These are phyloP conservation scores for Taenioides sp. DNA, from an alignment of 2,797 vertebrate genomes.

Conservation along the genomic window DNA sequence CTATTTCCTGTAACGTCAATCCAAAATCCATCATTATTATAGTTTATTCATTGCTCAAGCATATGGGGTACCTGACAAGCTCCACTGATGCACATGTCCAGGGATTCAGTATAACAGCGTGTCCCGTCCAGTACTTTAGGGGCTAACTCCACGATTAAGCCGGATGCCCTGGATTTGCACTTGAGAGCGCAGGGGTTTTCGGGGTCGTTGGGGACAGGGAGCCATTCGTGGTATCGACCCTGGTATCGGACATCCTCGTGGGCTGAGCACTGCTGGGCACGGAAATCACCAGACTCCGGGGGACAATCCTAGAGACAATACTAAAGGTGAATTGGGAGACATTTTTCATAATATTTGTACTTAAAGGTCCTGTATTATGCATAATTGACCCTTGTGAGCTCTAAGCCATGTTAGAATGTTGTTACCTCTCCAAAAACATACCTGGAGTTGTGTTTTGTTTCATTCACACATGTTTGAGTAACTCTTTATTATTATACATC, in stretches of 20 bases:
- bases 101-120: conserved; percentile 92
- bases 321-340: neutral
- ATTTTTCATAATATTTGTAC: neutral
- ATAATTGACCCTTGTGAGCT: no score
- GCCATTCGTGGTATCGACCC: conserved; percentile 91
- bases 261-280: conserved; percentile 95
- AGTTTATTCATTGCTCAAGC: conserved; percentile 59
- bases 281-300: conserved; percentile 90
- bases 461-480: no score
- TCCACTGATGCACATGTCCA: conserved; percentile 98
- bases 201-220: conserved; percentile 89
- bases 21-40: conserved; percentile 45
- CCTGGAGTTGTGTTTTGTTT: no score
- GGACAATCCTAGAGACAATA: conserved; percentile 86
- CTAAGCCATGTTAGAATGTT: no score
- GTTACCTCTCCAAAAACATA: no score
- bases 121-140: conserved; percentile 97
- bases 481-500: no score
- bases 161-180: conserved; percentile 85
- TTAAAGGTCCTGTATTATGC: no score
- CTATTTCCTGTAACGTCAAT: conserved; percentile 64
- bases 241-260: conserved; percentile 92
- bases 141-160: conserved; percentile 88
- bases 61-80: conserved; percentile 86
- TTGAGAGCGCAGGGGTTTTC: conserved; percentile 94